Evolutionary conservation across 1,140 invertebrate genomes (phyloP).

Genomic region (Pseudachorutes palmiensis): DNA sequence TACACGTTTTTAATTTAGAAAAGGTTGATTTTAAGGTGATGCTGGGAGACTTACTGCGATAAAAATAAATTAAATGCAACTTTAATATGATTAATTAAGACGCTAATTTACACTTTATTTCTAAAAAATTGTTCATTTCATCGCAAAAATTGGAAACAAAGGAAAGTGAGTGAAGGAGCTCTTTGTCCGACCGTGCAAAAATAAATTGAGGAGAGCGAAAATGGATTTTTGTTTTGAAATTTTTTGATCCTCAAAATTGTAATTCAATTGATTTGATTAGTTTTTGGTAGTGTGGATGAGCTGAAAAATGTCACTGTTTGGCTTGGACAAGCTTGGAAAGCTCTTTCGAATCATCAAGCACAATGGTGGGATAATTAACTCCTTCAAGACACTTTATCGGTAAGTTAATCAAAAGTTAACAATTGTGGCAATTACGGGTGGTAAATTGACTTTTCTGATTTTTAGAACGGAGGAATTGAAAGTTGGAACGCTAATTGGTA

Average conservation of each 20-base stretch:
- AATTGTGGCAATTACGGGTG: too few relatives aligned
- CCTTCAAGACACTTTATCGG: slow-evolving; percentile 65
- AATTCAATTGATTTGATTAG: background rate
- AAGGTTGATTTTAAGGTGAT: too few relatives aligned
- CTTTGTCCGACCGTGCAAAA: too few relatives aligned
- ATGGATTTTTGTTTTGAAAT: slow-evolving; percentile 1
- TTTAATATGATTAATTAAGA: too few relatives aligned
- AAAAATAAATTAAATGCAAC: too few relatives aligned
- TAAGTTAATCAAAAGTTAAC: slow-evolving; percentile 42
- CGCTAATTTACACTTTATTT: too few relatives aligned
- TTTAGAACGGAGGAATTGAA: slow-evolving; percentile 78
- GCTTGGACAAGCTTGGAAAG: slow-evolving; percentile 61
- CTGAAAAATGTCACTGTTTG: slow-evolving; percentile 46
- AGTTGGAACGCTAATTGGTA: slow-evolving; percentile 76
- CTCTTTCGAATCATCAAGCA: slow-evolving; percentile 60
- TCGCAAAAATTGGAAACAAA: too few relatives aligned
- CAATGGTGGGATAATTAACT: slow-evolving; percentile 65
- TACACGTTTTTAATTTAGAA: too few relatives aligned
- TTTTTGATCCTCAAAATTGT: background rate
- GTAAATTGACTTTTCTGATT: slow-evolving; percentile 38
- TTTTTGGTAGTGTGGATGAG: background rate
- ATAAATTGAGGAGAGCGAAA: too few relatives aligned
- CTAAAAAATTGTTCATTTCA: too few relatives aligned
- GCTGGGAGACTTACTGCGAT: too few relatives aligned
- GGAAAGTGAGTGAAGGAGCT: too few relatives aligned